phyloP scores from a whole-genome alignment of 2,113 vertebrate species.

The Ellobius talpinus region DNA sequence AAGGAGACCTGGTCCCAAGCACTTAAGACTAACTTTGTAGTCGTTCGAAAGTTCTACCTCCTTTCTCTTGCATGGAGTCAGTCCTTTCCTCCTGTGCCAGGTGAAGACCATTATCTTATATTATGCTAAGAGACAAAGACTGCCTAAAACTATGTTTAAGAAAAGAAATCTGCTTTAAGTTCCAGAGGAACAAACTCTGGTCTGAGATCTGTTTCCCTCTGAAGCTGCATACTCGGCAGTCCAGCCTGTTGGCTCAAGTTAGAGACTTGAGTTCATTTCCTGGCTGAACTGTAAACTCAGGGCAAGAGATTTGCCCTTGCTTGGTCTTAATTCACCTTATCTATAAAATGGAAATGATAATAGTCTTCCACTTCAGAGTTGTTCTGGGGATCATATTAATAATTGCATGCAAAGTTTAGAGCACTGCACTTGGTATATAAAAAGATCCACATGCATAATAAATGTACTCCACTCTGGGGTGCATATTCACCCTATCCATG shows the following conservation, averaged over 20 bases:
- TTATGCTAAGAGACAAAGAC: background rate
- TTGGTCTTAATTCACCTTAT: background rate
- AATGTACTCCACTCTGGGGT: background rate
- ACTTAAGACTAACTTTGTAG: background rate
- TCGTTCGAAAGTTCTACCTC: background rate
- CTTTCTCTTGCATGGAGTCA: background rate
- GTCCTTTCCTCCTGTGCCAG: background rate
- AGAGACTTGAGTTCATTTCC: background rate
- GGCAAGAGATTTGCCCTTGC: background rate
- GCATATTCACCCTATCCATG: background rate
- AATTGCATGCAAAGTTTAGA: background rate
- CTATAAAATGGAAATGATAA: slow-evolving; percentile 2
- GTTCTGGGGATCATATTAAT: background rate
- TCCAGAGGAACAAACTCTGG: background rate
- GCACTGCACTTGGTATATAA: background rate
- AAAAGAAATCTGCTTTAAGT: background rate
- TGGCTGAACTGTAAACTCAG: background rate
- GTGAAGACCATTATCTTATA: background rate
- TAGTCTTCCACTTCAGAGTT: background rate
- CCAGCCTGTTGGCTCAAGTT: background rate
- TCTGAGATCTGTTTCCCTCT: background rate
- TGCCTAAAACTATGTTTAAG: background rate
- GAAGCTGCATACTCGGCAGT: background rate
- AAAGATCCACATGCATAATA: background rate
- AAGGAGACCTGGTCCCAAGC: background rate